phyloP scores from a whole-genome alignment of 2,797 vertebrate genomes.

The Luscinia megarhynchos region DNA sequence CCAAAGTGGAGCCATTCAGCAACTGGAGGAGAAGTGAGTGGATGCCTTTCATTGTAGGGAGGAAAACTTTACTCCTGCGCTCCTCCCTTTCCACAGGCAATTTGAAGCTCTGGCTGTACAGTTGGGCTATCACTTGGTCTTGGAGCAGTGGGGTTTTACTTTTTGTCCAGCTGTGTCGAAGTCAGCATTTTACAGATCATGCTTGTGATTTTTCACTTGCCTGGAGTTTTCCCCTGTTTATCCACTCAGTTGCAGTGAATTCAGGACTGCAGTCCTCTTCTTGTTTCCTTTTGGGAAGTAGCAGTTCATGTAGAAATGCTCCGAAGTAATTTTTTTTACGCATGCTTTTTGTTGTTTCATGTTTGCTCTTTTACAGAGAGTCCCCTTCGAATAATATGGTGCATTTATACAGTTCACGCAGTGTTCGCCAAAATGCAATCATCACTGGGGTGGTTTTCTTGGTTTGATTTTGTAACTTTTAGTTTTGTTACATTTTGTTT shows the following conservation, averaged over 20 bases:
- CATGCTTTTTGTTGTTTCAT: background rate
- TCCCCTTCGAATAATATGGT: background rate
- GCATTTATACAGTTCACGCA: no score
- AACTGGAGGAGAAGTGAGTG: background rate
- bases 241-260: background rate
- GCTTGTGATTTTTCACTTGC: constrained; percentile 46
- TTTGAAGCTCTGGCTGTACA: background rate
- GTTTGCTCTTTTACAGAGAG: background rate
- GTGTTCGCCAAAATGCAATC: no score
- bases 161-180: background rate
- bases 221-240: background rate
- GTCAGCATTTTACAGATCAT: background rate
- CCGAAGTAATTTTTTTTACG: background rate
- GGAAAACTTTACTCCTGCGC: no score
- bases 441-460: background rate
- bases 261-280: background rate
- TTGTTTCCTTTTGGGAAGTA: background rate
- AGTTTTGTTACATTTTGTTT: background rate
- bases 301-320: background rate
- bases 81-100: no score
- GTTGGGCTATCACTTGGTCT: background rate
- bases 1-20: background rate
- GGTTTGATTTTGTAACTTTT: background rate
- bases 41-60: no score
- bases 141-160: no score